phyloP scores from a whole-genome alignment of 2,888 invertebrate species.

The Hyppa rectilinea region DNA sequence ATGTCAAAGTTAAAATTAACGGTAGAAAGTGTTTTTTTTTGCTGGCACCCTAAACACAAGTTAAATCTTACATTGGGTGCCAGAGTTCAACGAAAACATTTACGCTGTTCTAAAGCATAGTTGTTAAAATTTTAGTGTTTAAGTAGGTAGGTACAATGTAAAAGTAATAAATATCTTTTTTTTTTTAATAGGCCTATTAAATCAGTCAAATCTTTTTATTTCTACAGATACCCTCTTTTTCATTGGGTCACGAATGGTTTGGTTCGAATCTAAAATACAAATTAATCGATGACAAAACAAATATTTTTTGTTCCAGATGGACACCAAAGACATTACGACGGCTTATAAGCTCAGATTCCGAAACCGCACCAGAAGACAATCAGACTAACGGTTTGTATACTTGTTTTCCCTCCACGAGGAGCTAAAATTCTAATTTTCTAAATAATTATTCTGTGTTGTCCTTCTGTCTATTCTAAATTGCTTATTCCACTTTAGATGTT shows the following conservation, averaged over 20 bases:
- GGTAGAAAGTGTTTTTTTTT: background rate
- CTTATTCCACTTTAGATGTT: slow-evolving; percentile 58
- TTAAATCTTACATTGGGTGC: no score
- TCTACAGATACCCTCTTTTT: background rate
- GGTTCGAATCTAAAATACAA: background rate
- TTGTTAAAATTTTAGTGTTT: no score
- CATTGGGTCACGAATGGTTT: background rate
- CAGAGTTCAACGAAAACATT: no score
- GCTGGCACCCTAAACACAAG: no score
- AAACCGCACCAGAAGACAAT: slow-evolving; percentile 74
- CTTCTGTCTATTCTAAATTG: background rate
- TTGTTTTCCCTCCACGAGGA: background rate
- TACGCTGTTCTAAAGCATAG: no score
- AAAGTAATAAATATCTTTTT: no score
- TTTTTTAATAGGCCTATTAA: background rate
- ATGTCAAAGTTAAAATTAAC: background rate
- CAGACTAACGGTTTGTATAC: slow-evolving; percentile 75
- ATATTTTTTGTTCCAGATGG: slow-evolving; percentile 76
- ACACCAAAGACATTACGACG: slow-evolving; percentile 83
- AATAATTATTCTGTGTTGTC: background rate
- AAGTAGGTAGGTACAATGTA: no score
- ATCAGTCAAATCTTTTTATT: background rate
- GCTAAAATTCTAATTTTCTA: background rate
- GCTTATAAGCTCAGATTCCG: slow-evolving; percentile 82
- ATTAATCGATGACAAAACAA: background rate